Conservation (phyloP, 2,888 invertebrate species). For the Phortica okadai region DNA sequence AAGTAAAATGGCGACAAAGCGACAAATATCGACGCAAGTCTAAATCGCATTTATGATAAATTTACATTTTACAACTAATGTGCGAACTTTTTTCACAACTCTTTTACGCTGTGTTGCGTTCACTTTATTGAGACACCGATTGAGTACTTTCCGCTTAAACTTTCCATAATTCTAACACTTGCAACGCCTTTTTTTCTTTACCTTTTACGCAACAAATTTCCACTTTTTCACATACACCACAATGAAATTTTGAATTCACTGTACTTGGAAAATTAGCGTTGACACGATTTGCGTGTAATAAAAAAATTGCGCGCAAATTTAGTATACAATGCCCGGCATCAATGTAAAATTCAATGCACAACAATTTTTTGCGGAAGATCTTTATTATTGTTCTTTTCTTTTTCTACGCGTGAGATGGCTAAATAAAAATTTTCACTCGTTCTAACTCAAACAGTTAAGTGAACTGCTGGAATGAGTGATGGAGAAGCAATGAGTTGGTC, state of each 20-base stretch:
- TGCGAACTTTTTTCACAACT: neutral
- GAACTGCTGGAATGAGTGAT: neutral
- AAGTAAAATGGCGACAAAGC: conserved; percentile 67
- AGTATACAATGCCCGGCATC: neutral
- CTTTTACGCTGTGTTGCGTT: neutral
- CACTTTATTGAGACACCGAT: neutral
- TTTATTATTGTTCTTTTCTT: conserved; percentile 57
- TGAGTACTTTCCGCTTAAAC: neutral
- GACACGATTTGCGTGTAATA: neutral
- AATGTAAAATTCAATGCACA: neutral
- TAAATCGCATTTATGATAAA: neutral
- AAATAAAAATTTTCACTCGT: conserved; percentile 26
- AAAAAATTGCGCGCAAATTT: conserved; percentile 24
- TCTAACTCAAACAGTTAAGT: conserved; percentile 11
- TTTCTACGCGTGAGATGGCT: conserved; percentile 54
- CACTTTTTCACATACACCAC: conserved; percentile 34
- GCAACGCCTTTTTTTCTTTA: conserved; percentile 45
- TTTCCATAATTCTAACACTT: neutral
- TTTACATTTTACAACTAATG: neutral
- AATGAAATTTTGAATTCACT: conserved; percentile 5
- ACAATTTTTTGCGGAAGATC: conserved; percentile 60
- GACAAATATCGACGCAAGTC: conserved; percentile 43
- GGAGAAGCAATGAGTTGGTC: neutral
- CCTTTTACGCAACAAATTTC: conserved; percentile 63
- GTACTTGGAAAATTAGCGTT: conserved; percentile 5